Evolutionary conservation across 2,113 vertebrate genomes (phyloP), one percentile per base, ranked within the genome.

Genomic region (Lophotis ruficrista): DNA sequence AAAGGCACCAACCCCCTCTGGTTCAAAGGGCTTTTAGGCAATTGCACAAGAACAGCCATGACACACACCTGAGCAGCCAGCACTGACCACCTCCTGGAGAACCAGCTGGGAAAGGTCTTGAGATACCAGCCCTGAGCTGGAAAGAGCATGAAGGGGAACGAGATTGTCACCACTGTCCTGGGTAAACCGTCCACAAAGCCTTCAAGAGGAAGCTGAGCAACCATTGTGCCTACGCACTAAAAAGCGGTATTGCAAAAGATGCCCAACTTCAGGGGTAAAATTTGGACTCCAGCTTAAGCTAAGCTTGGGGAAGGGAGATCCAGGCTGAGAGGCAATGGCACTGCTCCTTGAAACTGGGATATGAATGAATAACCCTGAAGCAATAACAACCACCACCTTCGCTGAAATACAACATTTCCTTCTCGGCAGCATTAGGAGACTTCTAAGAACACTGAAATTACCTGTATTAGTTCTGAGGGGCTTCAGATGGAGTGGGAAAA

Each of bases 21-120:
- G 13, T 38, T 75, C 30, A 13, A 41, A 56, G 22, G 64, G 56
- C 22, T 62, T 78, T 66, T 8, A 33, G 13, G 38, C 13, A 60
- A 15, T 3, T 10, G 8, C 15, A 22, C 0, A 4, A 66, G 38
- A 62, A 37, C 2, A 17, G 33, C 19, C 58, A 24, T 2, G 3
- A 16, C 1, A 1, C 19, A 37, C 25, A 8, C 3, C 11, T 8
- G 17, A 41, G 53, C 1, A 31, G 11, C 33, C 71, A 14, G 33
- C 25, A 37, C 15, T 56, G 58, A 30, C 9, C 6, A 19, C 20
- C 11, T 3, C 5, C 0, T 65, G 64, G 64, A 68, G 50, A 72
- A 25, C 30, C 5, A 22, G 51, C n/a, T 50, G 79, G 84, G 33
- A 21, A 66, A 47, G 23, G 16, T 3, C n/a, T 16, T 48, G 56